These are phyloP conservation scores for Damaliscus lunatus DNA, from an alignment of 2,113 vertebrate species.

Conservation along the genomic window DNA sequence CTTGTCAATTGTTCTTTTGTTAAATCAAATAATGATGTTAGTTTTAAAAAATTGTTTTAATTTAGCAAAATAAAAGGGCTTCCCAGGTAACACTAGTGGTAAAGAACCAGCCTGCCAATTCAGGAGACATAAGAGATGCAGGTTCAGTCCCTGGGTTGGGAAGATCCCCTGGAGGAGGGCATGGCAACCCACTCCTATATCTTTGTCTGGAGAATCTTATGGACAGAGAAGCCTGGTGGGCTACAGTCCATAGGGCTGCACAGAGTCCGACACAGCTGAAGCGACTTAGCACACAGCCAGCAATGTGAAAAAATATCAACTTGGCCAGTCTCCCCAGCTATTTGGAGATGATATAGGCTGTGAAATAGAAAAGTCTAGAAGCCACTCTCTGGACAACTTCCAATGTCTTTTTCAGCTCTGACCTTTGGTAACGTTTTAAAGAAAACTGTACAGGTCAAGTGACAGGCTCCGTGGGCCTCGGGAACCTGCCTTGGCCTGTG, in stretches of 20 bases:
- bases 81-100: not conserved
- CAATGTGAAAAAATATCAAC: not conserved
- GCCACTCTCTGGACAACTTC: not conserved
- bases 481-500: not conserved
- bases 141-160: not conserved
- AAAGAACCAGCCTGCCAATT: not conserved
- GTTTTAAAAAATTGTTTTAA: not conserved
- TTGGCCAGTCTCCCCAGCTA: not conserved
- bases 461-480: not conserved
- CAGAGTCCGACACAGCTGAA: rapidly evolving
- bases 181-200: not conserved
- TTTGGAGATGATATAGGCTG: not conserved
- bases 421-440: not conserved
- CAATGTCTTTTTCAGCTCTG: not conserved
- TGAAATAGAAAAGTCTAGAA: conserved; percentile 1
- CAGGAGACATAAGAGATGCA: not conserved
- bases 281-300: not conserved
- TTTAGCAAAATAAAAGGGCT: not conserved
- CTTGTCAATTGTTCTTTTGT: not conserved
- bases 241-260: not conserved
- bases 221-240: not conserved
- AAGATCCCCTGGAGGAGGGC: not conserved
- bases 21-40: not conserved
- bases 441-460: not conserved
- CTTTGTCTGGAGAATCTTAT: not conserved